These are phyloP conservation scores for Montipora capricornis DNA, from an alignment of 64 coral and sea anemone genomes.

Conservation along the genomic window DNA sequence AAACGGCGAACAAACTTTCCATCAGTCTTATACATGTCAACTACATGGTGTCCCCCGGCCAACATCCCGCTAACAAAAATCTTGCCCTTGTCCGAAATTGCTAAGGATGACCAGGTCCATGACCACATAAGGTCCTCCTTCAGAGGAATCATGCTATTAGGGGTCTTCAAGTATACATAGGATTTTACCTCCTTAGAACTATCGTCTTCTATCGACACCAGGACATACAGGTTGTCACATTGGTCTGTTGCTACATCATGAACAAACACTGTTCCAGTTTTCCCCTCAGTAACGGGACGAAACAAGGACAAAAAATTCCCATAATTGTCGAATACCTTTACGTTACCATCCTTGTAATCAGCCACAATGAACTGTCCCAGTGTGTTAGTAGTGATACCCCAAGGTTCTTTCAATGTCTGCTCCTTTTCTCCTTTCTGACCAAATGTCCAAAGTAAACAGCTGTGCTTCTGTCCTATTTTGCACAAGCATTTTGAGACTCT, in stretches of 20 bases:
- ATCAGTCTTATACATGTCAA: constrained; percentile 28
- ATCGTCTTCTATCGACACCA: neutral
- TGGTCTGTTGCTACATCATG: constrained; percentile 42
- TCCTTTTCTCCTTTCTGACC: constrained; percentile 3
- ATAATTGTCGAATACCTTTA: constrained; percentile 53
- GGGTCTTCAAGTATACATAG: neutral
- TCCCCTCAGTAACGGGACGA: neutral
- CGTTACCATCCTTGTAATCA: neutral
- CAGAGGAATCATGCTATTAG: neutral
- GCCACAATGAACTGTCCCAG: constrained; percentile 40
- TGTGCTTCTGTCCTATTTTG: neutral
- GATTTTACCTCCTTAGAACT: no score
- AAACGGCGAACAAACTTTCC: constrained; percentile 27
- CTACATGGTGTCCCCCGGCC: neutral
- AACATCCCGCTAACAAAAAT: neutral
- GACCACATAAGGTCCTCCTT: neutral
- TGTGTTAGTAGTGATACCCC: constrained; percentile 13
- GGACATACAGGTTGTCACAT: constrained; percentile 17
- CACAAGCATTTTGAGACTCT: neutral
- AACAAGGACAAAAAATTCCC: constrained; percentile 46
- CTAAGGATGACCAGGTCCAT: neutral
- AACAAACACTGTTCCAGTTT: neutral
- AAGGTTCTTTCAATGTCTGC: neutral
- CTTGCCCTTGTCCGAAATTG: constrained; percentile 8
- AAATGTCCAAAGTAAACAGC: constrained; percentile 21